Evolutionary conservation across 2,797 vertebrate species (phyloP), one percentile per base, ranked within the genome.

Genomic region (Diceros bicornis): DNA sequence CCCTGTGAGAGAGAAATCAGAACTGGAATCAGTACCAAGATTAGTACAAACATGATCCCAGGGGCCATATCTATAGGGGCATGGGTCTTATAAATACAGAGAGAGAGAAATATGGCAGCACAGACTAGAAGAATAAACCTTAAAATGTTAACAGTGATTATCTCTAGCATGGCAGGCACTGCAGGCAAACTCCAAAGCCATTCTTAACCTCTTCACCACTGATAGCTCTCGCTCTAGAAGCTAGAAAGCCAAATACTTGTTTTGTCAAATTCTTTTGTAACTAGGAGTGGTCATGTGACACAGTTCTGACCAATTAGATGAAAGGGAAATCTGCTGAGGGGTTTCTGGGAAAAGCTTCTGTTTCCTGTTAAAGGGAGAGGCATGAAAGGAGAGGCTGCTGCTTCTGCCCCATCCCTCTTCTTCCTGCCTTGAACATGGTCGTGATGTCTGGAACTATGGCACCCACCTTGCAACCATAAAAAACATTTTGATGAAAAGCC

Each of bases 1-100:
- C 11, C 72, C 97, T 98, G 68, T 62, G 50, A 96, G 77, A 87
- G 14, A 96, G 91, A 96, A 86, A 74, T 81, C 32, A 69, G 21
- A 79, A 47, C 89, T 34, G 77, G 64, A 89, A 52, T 68, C 16
- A 37, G n/a, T 20, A 41, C 21, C 44, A 62, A 50, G 6, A 44
- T 32, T 57, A 4, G 27, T 34, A 59, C 6, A 18, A n/a, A 9
- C 18, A 29, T 2, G 32, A 91, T 27, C 25, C 27, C n/a, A 20
- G 68, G 16, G 32, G 18, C 62, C 52, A 2, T 18, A 50, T 37
- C 7, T 37, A 4, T 34, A 92, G 62, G 18, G 25, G 3, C 11
- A 29, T 10, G 13, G 47, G 4, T 41, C 29, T 79, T 34, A 62
- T 11, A 25, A 82, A 64, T 18, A 52, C 25, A 50, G 7, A 81